Evolutionary conservation across 2,797 vertebrate genomes (phyloP).

Genomic region (Myotis myotis): DNA sequence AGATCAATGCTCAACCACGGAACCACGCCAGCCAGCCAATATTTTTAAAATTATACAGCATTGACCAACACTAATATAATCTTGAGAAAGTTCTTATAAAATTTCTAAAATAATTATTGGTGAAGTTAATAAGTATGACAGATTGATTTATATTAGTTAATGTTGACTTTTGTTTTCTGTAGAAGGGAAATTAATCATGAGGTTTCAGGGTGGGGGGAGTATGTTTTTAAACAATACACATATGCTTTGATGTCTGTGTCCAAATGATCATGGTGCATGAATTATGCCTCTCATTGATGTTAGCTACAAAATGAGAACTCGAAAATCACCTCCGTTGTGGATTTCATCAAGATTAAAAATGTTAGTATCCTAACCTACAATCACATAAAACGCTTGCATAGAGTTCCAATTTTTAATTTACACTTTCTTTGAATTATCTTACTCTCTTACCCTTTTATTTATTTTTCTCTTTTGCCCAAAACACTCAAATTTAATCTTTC

Average conservation of each 20-base stretch:
- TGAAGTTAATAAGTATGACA: neutral
- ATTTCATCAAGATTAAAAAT: slow-evolving; percentile 26
- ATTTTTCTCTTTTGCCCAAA: slow-evolving; percentile 66
- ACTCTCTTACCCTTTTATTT: slow-evolving; percentile 73
- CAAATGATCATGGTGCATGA: slow-evolving; percentile 23
- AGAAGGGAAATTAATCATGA: neutral
- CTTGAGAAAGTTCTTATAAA: neutral
- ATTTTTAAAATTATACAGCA: neutral
- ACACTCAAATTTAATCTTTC: slow-evolving; percentile 76
- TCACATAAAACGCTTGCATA: slow-evolving; percentile 61
- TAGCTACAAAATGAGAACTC: slow-evolving; percentile 79
- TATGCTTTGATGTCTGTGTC: neutral
- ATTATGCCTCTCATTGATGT: slow-evolving; percentile 71
- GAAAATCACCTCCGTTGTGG: neutral
- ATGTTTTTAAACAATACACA: neutral
- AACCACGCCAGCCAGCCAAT: neutral
- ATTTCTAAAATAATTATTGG: neutral
- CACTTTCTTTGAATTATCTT: slow-evolving; percentile 55
- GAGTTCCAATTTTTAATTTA: slow-evolving; percentile 77
- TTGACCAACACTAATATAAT: neutral
- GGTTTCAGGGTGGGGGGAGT: neutral
- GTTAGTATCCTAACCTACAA: slow-evolving; percentile 78
- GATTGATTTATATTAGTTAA: neutral
- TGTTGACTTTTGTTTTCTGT: neutral
- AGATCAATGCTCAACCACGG: neutral